These are phyloP conservation scores for Cyclura pinguis DNA, from an alignment of 2,797 vertebrate genomes.

Conservation along the genomic window DNA sequence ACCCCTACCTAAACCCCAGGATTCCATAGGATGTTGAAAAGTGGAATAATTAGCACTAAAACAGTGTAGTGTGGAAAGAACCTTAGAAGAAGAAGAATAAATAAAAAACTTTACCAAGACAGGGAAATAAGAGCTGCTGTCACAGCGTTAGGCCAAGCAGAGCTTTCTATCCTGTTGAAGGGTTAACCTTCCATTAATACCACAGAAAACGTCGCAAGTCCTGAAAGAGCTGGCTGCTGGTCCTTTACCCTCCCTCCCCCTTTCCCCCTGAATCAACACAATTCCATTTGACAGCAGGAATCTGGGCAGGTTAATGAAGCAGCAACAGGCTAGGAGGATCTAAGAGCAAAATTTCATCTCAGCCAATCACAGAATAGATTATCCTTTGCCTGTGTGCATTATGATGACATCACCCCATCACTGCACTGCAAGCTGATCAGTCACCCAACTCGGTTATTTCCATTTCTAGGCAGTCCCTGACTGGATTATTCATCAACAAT, in stretches of 20 bases:
- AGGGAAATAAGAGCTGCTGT: background rate
- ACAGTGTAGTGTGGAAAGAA: too few species aligned
- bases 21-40: too few species aligned
- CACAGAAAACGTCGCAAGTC: constrained; percentile 9
- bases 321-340: constrained; percentile 31
- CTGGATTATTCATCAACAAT: constrained; percentile 70
- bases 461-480: constrained; percentile 47
- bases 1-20: too few species aligned
- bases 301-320: constrained; percentile 53
- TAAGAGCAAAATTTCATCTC: constrained; percentile 24
- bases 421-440: constrained; percentile 29
- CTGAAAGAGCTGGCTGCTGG: constrained; percentile 34
- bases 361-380: constrained; percentile 42
- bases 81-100: too few species aligned
- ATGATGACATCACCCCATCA: constrained; percentile 50
- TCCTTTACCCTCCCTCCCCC: constrained; percentile 23
- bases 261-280: constrained; percentile 48
- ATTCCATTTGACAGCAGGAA: constrained; percentile 55
- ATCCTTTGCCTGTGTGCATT: constrained; percentile 30
- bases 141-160: background rate
- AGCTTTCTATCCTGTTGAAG: background rate
- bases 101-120: background rate
- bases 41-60: too few species aligned
- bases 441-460: constrained; percentile 43
- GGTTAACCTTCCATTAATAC: constrained; percentile 21